Conservation (phyloP, 2,888 invertebrate genomes). For the Amiota minor region DNA sequence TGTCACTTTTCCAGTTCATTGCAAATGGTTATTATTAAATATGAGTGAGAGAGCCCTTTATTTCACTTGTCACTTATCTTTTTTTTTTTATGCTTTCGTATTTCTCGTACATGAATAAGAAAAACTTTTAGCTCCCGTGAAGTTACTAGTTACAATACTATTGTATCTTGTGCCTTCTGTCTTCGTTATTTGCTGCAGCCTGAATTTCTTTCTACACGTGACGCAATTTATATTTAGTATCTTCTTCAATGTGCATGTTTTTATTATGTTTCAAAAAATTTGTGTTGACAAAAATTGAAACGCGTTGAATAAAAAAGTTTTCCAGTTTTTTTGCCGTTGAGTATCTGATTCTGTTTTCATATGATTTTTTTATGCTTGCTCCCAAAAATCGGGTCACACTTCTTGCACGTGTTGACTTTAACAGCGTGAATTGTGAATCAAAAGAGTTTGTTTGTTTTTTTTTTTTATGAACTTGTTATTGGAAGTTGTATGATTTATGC, state of each 20-base stretch:
- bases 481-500: slow-evolving; percentile 50
- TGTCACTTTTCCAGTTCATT: slow-evolving; percentile 38
- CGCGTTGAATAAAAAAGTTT: slow-evolving; percentile 6
- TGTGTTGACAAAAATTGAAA: slow-evolving; percentile 2
- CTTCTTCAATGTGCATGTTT: slow-evolving; percentile 5
- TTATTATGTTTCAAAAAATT: slow-evolving; percentile 16
- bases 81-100: slow-evolving; percentile 11
- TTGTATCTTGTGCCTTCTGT: no score
- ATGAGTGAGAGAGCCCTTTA: neutral
- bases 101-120: neutral
- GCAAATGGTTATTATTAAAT: slow-evolving; percentile 44
- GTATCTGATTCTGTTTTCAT: neutral
- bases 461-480: slow-evolving; percentile 33
- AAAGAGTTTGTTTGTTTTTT: slow-evolving; percentile 26
- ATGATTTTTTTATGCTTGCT: slow-evolving; percentile 30
- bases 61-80: slow-evolving; percentile 36
- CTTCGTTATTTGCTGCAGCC: slow-evolving; percentile 1
- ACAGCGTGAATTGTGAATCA: slow-evolving; percentile 22
- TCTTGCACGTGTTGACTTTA: slow-evolving; percentile 53
- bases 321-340: slow-evolving; percentile 1
- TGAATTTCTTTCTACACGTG: slow-evolving; percentile 39
- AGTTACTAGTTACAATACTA: slow-evolving; percentile 26
- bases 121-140: slow-evolving; percentile 29
- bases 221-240: slow-evolving; percentile 37
- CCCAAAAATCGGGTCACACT: slow-evolving; percentile 57